phyloP scores from a whole-genome alignment of 2,113 vertebrate species.

The Aptenodytes patagonicus region DNA sequence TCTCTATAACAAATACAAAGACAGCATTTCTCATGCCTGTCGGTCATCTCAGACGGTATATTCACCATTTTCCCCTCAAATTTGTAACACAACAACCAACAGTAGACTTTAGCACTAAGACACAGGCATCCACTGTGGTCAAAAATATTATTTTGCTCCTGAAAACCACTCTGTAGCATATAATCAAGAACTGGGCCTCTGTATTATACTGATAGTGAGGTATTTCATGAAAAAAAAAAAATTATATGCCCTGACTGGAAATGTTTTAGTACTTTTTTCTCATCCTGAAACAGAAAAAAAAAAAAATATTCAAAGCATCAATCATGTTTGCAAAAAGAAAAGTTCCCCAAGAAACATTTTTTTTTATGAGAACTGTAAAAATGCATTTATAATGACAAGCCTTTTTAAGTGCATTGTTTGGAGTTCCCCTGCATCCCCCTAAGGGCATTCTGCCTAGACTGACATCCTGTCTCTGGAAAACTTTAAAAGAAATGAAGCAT shows the following conservation, averaged over 20 bases:
- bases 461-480: neutral
- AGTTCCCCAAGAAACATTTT: neutral
- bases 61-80: neutral
- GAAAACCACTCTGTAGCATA: neutral
- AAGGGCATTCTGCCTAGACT: neutral
- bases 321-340: neutral
- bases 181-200: neutral
- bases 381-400: neutral
- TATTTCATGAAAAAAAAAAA: neutral
- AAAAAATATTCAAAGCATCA: neutral
- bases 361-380: neutral
- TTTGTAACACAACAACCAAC: neutral
- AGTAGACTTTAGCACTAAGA: neutral
- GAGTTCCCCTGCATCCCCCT: neutral
- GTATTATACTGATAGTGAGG: neutral
- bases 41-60: neutral
- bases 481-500: constrained; percentile 22
- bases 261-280: neutral
- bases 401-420: neutral
- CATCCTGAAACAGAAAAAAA: neutral
- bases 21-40: neutral
- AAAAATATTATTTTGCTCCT: neutral
- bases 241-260: neutral
- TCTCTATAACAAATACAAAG: neutral
- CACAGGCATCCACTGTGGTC: neutral